Percentiles rank a stretch among this genome's conserved stretches.
Conservation (phyloP, 1,140 invertebrate species). For the Asbolus verrucosus region DNA sequence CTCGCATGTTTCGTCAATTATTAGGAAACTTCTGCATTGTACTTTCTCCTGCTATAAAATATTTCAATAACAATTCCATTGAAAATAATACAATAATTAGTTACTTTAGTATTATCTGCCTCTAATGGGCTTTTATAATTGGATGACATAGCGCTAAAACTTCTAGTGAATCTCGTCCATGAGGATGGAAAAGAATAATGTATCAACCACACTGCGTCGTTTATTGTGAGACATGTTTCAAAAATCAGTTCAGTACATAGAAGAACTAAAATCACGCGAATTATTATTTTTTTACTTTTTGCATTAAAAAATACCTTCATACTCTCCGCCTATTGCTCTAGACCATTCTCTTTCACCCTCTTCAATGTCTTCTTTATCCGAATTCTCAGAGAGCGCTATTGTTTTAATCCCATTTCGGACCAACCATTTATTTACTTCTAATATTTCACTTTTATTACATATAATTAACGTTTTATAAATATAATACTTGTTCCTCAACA, state of each 20-base stretch:
- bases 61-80: conserved; percentile 32
- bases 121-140: conserved; percentile 54
- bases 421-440: conserved; percentile 50
- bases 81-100: too few species aligned
- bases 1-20: conserved; percentile 58
- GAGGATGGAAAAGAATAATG: conserved; percentile 58
- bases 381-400: conserved; percentile 44
- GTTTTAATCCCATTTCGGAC: conserved; percentile 52
- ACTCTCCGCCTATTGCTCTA: conserved; percentile 47
- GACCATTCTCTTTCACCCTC: conserved; percentile 54
- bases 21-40: conserved; percentile 50
- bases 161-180: conserved; percentile 58
- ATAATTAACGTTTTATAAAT: conserved; percentile 57
- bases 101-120: too few species aligned
- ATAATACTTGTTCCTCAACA: conserved; percentile 54
- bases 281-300: conserved; percentile 4
- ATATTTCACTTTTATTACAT: conserved; percentile 57
- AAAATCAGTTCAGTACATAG: conserved; percentile 58
- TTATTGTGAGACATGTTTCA: conserved; percentile 54
- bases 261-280: conserved; percentile 55
- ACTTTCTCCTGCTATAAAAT: conserved; percentile 50
- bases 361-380: conserved; percentile 50
- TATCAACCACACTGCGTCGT: conserved; percentile 53
- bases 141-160: conserved; percentile 58
- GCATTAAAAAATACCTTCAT: conserved; percentile 50